Percentiles rank a stretch among this genome's conserved stretches.
Conservation (phyloP, 2,888 invertebrate genomes). For the Agrotis exclamationis region DNA sequence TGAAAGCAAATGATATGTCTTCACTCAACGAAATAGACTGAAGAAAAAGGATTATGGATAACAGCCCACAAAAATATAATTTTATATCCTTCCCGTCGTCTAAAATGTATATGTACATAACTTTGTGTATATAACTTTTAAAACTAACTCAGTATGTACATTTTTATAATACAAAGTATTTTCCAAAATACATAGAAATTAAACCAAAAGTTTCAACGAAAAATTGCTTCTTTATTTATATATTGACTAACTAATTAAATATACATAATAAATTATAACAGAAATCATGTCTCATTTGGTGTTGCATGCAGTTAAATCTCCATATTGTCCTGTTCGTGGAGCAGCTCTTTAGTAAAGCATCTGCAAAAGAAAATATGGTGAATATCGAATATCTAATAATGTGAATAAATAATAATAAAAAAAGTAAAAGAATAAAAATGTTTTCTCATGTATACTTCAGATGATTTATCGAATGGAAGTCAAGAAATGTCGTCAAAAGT, state of each 20-base stretch:
- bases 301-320: conserved; percentile 13
- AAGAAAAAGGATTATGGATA: too few relatives aligned
- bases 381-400: too few relatives aligned
- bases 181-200: background rate
- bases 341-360: conserved; percentile 46
- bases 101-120: too few relatives aligned
- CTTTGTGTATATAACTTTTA: too few relatives aligned
- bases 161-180: background rate
- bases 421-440: too few relatives aligned
- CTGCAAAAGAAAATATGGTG: conserved; percentile 61
- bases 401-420: too few relatives aligned
- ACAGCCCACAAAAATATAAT: background rate
- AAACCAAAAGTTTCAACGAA: conserved; percentile 25
- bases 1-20: too few relatives aligned
- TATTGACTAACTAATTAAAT: conserved; percentile 42
- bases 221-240: conserved; percentile 63
- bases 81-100: background rate
- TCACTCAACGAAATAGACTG: too few relatives aligned
- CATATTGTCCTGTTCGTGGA: background rate
- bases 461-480: too few relatives aligned
- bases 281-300: conserved; percentile 30
- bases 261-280: conserved; percentile 55
- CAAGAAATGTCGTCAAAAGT: too few relatives aligned
- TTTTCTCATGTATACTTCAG: too few relatives aligned
- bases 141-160: background rate